Evolutionary conservation across 2,888 invertebrate genomes (phyloP).

Genomic region (Alitta virens): DNA sequence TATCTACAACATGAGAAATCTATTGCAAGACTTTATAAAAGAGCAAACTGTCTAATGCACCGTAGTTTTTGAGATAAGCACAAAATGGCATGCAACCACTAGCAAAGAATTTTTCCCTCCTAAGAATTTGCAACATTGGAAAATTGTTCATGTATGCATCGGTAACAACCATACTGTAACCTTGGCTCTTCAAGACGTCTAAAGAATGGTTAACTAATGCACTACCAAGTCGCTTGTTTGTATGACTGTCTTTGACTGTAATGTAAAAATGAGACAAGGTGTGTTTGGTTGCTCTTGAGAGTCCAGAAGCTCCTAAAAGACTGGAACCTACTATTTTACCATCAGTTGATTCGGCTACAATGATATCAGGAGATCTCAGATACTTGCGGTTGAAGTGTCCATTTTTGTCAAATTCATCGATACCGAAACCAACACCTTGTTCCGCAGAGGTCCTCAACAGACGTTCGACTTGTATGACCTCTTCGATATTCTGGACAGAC

Average conservation of each 20-base stretch:
- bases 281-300: constrained; percentile 6
- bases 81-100: not conserved
- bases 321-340: constrained; percentile 1
- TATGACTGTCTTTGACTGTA: not conserved
- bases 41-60: not conserved
- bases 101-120: not conserved
- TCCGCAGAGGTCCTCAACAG: not conserved
- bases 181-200: not conserved
- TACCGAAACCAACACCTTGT: constrained; percentile 4
- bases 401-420: constrained; percentile 6
- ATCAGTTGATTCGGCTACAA: constrained; percentile 3
- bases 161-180: not conserved
- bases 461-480: constrained; percentile 6
- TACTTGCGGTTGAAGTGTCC: constrained; percentile 9
- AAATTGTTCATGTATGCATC: not conserved
- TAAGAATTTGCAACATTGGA: not conserved
- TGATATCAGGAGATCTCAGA: not conserved
- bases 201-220: not conserved
- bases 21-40: not conserved
- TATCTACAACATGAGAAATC: too few species aligned
- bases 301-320: constrained; percentile 1
- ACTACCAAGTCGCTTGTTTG: not conserved
- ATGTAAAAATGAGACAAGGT: not conserved
- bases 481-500: not conserved
- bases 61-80: not conserved